A percentile compares a stretch with the other conserved stretches of the same genome.
phyloP scores from a whole-genome alignment of 2,113 vertebrate species.

The Mesoclemmys tuberculata region DNA sequence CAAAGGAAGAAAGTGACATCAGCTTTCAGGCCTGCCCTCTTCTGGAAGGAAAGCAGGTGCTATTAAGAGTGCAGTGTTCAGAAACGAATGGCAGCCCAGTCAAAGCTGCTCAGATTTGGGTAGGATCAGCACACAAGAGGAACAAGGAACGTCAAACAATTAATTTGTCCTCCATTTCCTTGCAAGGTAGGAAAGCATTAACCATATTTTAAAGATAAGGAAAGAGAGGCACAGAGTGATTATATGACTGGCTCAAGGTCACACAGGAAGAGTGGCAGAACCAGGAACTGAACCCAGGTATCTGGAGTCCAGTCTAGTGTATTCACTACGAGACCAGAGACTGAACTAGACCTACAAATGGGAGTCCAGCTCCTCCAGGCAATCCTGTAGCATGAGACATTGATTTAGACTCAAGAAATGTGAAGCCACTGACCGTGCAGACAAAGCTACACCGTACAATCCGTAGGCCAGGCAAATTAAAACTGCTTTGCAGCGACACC shows the following conservation, averaged over 20 bases:
- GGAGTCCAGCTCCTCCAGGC: background rate
- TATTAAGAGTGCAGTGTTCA: background rate
- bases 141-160: background rate
- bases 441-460: background rate
- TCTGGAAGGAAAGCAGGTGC: background rate
- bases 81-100: background rate
- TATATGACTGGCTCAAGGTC: background rate
- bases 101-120: background rate
- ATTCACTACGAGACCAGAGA: background rate
- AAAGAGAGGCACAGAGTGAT: background rate
- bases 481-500: background rate
- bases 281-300: background rate
- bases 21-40: background rate
- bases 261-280: background rate
- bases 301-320: background rate
- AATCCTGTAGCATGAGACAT: background rate
- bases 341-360: too few species aligned
- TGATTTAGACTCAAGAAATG: background rate
- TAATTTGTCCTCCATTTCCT: background rate
- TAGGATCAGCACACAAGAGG: background rate
- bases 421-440: background rate
- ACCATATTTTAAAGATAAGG: background rate
- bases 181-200: background rate
- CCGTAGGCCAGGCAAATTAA: background rate
- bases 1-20: accelerated